Percentiles rank a stretch among this genome's conserved stretches.
These are phyloP conservation scores for Drymonia ruficornis DNA, from an alignment of 2,888 invertebrate genomes.

Conservation along the genomic window DNA sequence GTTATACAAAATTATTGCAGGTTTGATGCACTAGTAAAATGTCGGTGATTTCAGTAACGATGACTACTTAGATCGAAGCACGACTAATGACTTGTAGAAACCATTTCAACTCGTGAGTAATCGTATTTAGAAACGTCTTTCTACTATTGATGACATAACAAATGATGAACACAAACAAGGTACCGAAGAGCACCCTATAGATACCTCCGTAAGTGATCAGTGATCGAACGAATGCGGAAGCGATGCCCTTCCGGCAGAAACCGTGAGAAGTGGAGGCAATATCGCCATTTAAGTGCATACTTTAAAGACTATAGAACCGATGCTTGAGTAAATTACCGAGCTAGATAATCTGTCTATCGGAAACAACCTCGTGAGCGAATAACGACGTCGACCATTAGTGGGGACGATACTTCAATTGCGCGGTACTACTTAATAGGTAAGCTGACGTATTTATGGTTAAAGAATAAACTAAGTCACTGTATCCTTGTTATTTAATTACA, in stretches of 20 bases:
- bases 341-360: slow-evolving; percentile 25
- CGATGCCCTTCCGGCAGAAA: slow-evolving; percentile 47
- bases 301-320: slow-evolving; percentile 23
- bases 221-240: slow-evolving; percentile 52
- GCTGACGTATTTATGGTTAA: slow-evolving; percentile 15
- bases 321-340: slow-evolving; percentile 21
- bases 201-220: slow-evolving; percentile 24
- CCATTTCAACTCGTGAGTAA: neutral
- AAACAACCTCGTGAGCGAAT: slow-evolving; percentile 17
- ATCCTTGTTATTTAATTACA: neutral
- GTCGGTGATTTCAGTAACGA: too few species aligned
- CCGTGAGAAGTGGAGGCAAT: slow-evolving; percentile 41
- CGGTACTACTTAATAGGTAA: slow-evolving; percentile 26
- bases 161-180: neutral
- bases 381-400: slow-evolving; percentile 24
- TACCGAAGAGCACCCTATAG: neutral
- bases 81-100: neutral
- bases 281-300: slow-evolving; percentile 28
- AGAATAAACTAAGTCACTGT: neutral
- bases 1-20: too few species aligned
- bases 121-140: neutral
- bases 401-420: slow-evolving; percentile 31
- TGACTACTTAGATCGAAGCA: neutral
- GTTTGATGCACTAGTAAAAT: too few species aligned
- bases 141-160: slow-evolving; percentile 1